Evolutionary conservation across 2,888 invertebrate genomes (phyloP), one percentile per base, ranked within the genome.

Genomic region (Smittia sp.): DNA sequence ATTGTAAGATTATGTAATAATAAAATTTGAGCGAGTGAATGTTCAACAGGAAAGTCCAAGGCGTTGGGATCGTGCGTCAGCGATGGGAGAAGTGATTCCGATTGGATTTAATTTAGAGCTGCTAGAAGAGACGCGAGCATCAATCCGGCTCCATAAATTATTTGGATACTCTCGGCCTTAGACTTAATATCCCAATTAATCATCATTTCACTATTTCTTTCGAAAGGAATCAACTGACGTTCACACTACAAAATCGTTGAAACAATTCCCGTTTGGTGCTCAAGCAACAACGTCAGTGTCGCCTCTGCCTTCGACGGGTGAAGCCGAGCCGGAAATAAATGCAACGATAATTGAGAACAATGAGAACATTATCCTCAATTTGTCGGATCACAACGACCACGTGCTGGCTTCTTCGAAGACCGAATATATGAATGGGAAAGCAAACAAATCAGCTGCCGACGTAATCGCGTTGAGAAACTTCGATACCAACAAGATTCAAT

Each of bases 401-500:
- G 62, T 54, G 38, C 27, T 52, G 52, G 32, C 74, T 46, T 68
- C 62, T 38, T 39, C 58, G 72, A 65, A 74, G 75, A 74, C 74
- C 75, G 63, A 75, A 74, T 69, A 65, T 72, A 82, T 82, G 78
- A 77, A 84, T 75, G 77, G 83, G 65, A 83, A 85, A 77, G 77
- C 80, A 75, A 68, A 81, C 80, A 76, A 81, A 80, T 77, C 78
- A 79, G 4, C 75, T 78, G 1, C 74, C 13, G 75, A 75, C 38
- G 25, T 22, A 1, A 25, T 65, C 3, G 24, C 63, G n/a, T 73
- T 79, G 74, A 79, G 81, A 63, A 79, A 80, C 75, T 80, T 82
- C 22, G 82, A 83, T 76, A 77, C 78, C 22, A 79, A 81, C 9
- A 83, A 83, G 78, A 83, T 83, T 74, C 82, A 83, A 77, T 83